Percentiles rank a stretch among this genome's conserved stretches.
Evolutionary conservation across 2,888 invertebrate genomes (phyloP).

Genomic region (Ecliptopera silaceata): DNA sequence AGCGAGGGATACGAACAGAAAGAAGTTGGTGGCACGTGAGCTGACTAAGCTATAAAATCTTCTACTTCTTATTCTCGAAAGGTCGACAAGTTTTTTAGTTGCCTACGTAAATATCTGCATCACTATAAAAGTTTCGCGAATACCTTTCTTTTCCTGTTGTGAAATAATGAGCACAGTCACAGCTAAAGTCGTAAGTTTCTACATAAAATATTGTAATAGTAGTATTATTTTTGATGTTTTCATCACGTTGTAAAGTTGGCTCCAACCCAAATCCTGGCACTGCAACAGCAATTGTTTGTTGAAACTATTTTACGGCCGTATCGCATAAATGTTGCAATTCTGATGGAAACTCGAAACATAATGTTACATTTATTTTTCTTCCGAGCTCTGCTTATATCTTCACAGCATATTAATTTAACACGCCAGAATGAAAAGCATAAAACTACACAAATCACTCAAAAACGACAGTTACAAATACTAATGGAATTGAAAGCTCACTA

Average conservation of each 20-base stretch:
- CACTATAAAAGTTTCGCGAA: too few species aligned
- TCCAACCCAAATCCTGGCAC: slow-evolving; percentile 18
- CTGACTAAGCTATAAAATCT: slow-evolving; percentile 48
- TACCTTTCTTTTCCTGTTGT: too few species aligned
- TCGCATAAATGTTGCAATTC: slow-evolving; percentile 21
- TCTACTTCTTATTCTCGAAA: slow-evolving; percentile 40
- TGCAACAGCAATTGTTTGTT: slow-evolving; percentile 27
- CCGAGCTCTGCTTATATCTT: not conserved
- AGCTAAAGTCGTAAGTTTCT: not conserved
- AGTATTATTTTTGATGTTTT: slow-evolving; percentile 28
- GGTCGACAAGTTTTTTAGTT: slow-evolving; percentile 22
- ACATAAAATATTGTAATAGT: slow-evolving; percentile 17
- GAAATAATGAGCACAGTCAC: too few species aligned
- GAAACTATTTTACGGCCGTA: slow-evolving; percentile 22
- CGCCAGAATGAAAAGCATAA: too few species aligned
- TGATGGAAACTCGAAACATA: slow-evolving; percentile 1
- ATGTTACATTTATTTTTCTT: not conserved
- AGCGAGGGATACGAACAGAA: slow-evolving; percentile 59
- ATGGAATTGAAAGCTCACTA: too few species aligned
- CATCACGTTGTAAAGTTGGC: slow-evolving; percentile 28
- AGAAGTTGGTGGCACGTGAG: slow-evolving; percentile 71
- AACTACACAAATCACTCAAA: too few species aligned
- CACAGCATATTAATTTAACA: too few species aligned
- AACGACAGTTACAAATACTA: too few species aligned
- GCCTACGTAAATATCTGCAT: not conserved